Percentiles rank a stretch among this genome's conserved stretches.
Evolutionary conservation across 2,888 invertebrate genomes (phyloP).

Genomic region (Ichneumoninae sp.): DNA sequence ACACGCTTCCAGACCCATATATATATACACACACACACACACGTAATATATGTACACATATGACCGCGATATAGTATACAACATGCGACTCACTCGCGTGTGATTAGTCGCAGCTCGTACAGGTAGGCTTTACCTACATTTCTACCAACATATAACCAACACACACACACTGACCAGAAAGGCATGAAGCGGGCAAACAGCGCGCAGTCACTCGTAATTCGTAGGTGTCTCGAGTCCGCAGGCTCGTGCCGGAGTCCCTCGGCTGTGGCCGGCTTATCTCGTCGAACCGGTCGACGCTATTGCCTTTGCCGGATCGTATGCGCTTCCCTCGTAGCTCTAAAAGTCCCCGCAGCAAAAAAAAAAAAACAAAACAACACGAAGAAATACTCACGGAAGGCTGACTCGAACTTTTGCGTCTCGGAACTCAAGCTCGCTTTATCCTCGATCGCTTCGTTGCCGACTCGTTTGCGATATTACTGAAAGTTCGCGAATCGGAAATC

Average conservation of each 20-base stretch:
- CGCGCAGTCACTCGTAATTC: slow-evolving; percentile 54
- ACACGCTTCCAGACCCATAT: slow-evolving; percentile 34
- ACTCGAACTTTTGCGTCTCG: neutral
- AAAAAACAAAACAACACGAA: neutral
- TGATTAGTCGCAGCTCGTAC: slow-evolving; percentile 35
- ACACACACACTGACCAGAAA: slow-evolving; percentile 31
- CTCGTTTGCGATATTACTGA: neutral
- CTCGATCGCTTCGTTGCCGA: neutral
- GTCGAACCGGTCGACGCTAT: slow-evolving; percentile 77
- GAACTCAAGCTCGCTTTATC: neutral
- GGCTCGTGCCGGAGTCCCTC: slow-evolving; percentile 31
- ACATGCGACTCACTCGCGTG: slow-evolving; percentile 15
- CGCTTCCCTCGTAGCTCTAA: slow-evolving; percentile 27
- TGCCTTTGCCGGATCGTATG: slow-evolving; percentile 67
- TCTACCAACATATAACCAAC: slow-evolving; percentile 27
- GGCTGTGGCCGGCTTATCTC: slow-evolving; percentile 68
- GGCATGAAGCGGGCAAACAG: slow-evolving; percentile 31
- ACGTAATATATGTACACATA: neutral
- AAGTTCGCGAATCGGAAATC: slow-evolving; percentile 21
- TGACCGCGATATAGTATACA: neutral
- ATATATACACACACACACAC: slow-evolving; percentile 16
- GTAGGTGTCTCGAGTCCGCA: slow-evolving; percentile 58
- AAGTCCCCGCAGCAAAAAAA: slow-evolving; percentile 15
- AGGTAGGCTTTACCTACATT: slow-evolving; percentile 60
- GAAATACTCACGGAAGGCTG: neutral